phyloP scores from a whole-genome alignment of 1,140 invertebrate genomes.

The Cydia strobilella region DNA sequence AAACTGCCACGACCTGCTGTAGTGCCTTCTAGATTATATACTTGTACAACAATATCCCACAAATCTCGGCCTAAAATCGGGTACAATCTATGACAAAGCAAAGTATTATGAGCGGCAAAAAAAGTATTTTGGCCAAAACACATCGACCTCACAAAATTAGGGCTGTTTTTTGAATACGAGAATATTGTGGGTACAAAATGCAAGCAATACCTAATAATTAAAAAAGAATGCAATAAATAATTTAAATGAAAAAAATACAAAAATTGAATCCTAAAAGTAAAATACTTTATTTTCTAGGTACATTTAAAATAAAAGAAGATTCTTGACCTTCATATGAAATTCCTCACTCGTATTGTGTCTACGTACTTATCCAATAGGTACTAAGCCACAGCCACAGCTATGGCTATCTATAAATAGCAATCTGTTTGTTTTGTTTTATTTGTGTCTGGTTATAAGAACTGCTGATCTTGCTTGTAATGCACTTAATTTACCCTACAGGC shows the following conservation, averaged over 20 bases:
- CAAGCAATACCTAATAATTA: no score
- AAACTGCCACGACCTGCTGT: slow-evolving; percentile 14
- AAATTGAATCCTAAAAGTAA: no score
- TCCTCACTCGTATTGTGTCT: no score
- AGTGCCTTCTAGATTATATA: neutral
- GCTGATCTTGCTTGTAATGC: slow-evolving; percentile 3
- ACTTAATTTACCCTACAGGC: neutral
- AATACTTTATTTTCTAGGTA: no score
- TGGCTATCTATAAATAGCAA: slow-evolving; percentile 6
- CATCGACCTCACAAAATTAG: no score
- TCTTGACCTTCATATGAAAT: no score
- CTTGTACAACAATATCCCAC: neutral
- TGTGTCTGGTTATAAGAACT: slow-evolving; percentile 3
- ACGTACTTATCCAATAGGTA: neutral
- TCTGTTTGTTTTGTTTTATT: neutral
- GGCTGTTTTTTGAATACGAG: no score
- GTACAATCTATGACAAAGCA: neutral
- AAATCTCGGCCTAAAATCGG: neutral
- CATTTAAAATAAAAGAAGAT: no score
- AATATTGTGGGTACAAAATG: no score
- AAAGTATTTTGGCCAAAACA: neutral
- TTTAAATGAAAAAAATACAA: no score
- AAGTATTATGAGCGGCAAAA: neutral
- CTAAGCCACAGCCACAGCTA: no score
- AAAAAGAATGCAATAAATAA: no score